Evolutionary conservation across 2,797 vertebrate genomes (phyloP).

Genomic region (Fistularia commersonii): DNA sequence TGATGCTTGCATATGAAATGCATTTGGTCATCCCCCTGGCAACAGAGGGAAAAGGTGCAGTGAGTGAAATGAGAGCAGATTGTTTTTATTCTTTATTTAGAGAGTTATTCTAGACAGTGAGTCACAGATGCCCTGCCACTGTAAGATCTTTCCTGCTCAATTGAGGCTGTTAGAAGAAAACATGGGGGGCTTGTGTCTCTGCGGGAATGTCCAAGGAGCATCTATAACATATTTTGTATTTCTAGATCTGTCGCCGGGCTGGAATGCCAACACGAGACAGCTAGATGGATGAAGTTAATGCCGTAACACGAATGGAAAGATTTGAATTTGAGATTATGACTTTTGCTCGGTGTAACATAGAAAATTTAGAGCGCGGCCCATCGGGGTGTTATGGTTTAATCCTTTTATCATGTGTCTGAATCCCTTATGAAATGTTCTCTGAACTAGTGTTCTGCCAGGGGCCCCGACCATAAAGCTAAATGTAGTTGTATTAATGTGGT

Average conservation of each 20-base stretch:
- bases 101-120: slow-evolving; percentile 66
- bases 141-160: slow-evolving; percentile 52
- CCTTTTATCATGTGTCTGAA: too few species aligned
- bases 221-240: slow-evolving; percentile 11
- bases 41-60: slow-evolving; percentile 74
- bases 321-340: too few species aligned
- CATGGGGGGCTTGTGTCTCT: slow-evolving; percentile 26
- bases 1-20: slow-evolving; percentile 77
- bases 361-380: too few species aligned
- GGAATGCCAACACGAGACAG: slow-evolving; percentile 7
- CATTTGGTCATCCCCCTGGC: slow-evolving; percentile 81
- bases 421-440: too few species aligned
- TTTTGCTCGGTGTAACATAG: too few species aligned
- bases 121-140: slow-evolving; percentile 45
- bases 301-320: too few species aligned
- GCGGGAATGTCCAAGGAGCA: slow-evolving; percentile 19
- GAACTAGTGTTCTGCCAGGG: too few species aligned
- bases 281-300: slow-evolving; percentile 7
- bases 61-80: slow-evolving; percentile 65
- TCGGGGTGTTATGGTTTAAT: too few species aligned
- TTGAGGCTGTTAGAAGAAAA: slow-evolving; percentile 43
- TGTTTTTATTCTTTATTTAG: slow-evolving; percentile 74
- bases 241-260: slow-evolving; percentile 15
- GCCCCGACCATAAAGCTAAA: too few species aligned
- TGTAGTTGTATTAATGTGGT: too few species aligned